Evolutionary conservation across 2,797 vertebrate genomes (phyloP), one percentile per base, ranked within the genome.

Genomic region (Anisognathus igniventris): DNA sequence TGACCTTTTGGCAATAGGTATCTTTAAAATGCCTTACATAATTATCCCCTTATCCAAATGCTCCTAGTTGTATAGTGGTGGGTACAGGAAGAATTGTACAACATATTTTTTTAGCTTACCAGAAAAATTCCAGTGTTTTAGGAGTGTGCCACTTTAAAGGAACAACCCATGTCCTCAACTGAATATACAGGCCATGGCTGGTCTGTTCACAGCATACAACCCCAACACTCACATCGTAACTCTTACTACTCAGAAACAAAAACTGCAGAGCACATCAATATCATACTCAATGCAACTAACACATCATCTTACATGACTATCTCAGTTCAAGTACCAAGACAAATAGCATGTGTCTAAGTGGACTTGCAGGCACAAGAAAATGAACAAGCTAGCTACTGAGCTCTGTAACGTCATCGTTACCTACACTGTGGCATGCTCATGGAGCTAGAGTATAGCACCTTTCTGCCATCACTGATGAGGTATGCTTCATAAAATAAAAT

Each of bases 401-500:
- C 92, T 95, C 80, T 90, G 86, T 53, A 88, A 81, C 5, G 0
- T 30, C 2, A 1, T 76, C 0, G 37, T 96, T 95, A 96, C 92
- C 96, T 95, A 96, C 74, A 45, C 91, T 93, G 88, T 35, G 56
- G 82, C 82, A 94, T 62, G 88, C 79, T 73, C 88, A 92, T 45
- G 90, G 67, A 95, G 77, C 92, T 95, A 96, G 80, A 94, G 86
- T 70, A 90, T 90, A 79, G 90, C 94, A 93, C 86, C 92, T 88
- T 60, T 76, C 84, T 95, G 93, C 50, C 83, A 95, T 87, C 93
- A 90, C 42, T 94, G 92, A 82, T 90, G 91, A 94, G 71, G 77
- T 88, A 94, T 73, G 66, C 73, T 92, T 90, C 95, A 91, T 73
- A 84, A 94, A 88, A 92, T 79, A 88, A 94, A 96, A 95, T 94